Conservation (phyloP, 2,888 invertebrate genomes). For the Synergus gifuensis region DNA sequence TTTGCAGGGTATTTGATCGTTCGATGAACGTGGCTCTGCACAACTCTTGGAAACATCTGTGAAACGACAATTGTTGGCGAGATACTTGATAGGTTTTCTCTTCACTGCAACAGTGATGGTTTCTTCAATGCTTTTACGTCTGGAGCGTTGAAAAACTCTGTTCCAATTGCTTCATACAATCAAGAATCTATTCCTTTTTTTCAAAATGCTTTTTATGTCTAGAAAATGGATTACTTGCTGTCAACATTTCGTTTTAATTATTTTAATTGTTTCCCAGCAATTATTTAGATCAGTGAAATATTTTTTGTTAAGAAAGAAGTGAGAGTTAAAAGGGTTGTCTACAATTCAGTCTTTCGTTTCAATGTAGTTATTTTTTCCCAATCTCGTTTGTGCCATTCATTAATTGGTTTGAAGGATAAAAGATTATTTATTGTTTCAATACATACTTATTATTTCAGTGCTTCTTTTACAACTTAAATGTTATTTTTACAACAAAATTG, state of each 20-base stretch:
- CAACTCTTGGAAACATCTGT: slow-evolving; percentile 8
- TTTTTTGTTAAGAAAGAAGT: not conserved
- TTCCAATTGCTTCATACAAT: slow-evolving; percentile 10
- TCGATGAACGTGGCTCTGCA: slow-evolving; percentile 18
- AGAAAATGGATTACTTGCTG: not conserved
- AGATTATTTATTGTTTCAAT: too few relatives aligned
- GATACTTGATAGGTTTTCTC: slow-evolving; percentile 21
- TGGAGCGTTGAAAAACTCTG: slow-evolving; percentile 11
- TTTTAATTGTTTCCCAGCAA: not conserved
- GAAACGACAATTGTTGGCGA: slow-evolving; percentile 21
- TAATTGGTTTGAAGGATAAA: too few relatives aligned
- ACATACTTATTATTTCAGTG: too few relatives aligned
- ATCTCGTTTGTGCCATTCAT: not conserved
- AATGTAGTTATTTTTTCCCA: too few relatives aligned
- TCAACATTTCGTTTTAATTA: not conserved
- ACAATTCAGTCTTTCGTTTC: not conserved
- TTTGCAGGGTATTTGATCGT: slow-evolving; percentile 24
- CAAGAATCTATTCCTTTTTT: not conserved
- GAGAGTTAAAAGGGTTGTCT: not conserved
- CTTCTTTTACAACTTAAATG: too few relatives aligned
- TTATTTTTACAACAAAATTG: too few relatives aligned
- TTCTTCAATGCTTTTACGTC: slow-evolving; percentile 33
- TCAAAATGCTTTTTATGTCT: slow-evolving; percentile 3
- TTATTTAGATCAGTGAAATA: not conserved
- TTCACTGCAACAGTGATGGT: slow-evolving; percentile 37